These are phyloP conservation scores for Diceros bicornis DNA, from an alignment of 2,797 vertebrate species.

Conservation along the genomic window DNA sequence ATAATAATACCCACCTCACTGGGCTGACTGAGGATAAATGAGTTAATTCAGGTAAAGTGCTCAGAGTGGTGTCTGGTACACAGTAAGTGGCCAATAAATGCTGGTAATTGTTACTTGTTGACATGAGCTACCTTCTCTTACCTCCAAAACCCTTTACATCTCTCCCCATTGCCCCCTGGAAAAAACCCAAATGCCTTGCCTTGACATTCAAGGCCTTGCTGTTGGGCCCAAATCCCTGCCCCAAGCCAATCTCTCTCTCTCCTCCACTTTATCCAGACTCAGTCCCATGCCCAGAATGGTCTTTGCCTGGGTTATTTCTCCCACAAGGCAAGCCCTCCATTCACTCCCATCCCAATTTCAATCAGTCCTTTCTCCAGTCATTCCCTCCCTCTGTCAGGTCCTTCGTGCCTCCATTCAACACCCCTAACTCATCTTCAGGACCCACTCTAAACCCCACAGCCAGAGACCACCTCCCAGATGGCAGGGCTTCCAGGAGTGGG, in stretches of 20 bases:
- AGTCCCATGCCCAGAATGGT: background rate
- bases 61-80: constrained; percentile 15
- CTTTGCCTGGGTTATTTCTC: constrained; percentile 58
- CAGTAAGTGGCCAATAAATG: constrained; percentile 54
- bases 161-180: background rate
- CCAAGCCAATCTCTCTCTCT: background rate
- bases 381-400: constrained; percentile 3
- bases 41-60: constrained; percentile 49
- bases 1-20: constrained; percentile 25
- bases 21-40: constrained; percentile 16
- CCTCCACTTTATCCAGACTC: constrained; percentile 29
- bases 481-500: background rate
- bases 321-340: constrained; percentile 16
- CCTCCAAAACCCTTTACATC: background rate
- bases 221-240: constrained; percentile 28
- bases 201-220: constrained; percentile 45
- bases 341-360: background rate
- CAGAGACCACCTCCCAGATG: background rate
- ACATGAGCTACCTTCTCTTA: constrained; percentile 33
- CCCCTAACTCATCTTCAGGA: constrained; percentile 50
- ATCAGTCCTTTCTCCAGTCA: constrained; percentile 20
- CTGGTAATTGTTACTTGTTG: background rate
- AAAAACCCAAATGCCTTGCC: constrained; percentile 13
- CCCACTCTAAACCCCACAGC: background rate
- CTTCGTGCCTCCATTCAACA: constrained; percentile 11